Conservation (phyloP, 2,797 vertebrate genomes). For the Orientallactaga sibirica region DNA sequence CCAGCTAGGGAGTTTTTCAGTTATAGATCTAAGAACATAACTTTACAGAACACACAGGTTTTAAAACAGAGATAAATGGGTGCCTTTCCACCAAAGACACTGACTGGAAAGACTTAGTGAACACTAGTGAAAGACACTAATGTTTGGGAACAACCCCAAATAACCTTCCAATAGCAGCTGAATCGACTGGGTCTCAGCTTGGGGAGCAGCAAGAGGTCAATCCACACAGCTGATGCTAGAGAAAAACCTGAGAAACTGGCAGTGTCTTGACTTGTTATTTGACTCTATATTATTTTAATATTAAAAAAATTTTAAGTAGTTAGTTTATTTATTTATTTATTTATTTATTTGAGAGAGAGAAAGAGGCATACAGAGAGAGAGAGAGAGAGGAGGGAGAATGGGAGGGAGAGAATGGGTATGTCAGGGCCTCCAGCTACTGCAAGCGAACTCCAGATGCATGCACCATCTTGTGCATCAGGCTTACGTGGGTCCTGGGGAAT, state of each 20-base stretch:
- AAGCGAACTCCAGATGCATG: too few species aligned
- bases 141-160: slow-evolving; percentile 21
- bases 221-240: not conserved
- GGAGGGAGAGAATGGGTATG: too few species aligned
- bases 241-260: not conserved
- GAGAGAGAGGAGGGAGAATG: too few species aligned
- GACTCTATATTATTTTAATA: not conserved
- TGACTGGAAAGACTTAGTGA: slow-evolving; percentile 17
- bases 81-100: not conserved
- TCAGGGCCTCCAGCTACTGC: too few species aligned
- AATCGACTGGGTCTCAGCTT: not conserved
- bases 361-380: too few species aligned
- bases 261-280: not conserved
- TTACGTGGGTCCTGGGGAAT: too few species aligned
- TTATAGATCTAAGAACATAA: slow-evolving; percentile 56
- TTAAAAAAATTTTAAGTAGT: too few species aligned
- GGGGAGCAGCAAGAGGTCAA: not conserved
- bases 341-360: too few species aligned
- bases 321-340: too few species aligned
- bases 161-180: not conserved
- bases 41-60: slow-evolving; percentile 60
- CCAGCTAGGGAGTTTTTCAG: slow-evolving; percentile 54
- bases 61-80: slow-evolving; percentile 39
- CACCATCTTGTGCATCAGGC: too few species aligned
- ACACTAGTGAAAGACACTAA: not conserved